Conservation (phyloP, 2,113 vertebrate species). For the Alouatta palliata region DNA sequence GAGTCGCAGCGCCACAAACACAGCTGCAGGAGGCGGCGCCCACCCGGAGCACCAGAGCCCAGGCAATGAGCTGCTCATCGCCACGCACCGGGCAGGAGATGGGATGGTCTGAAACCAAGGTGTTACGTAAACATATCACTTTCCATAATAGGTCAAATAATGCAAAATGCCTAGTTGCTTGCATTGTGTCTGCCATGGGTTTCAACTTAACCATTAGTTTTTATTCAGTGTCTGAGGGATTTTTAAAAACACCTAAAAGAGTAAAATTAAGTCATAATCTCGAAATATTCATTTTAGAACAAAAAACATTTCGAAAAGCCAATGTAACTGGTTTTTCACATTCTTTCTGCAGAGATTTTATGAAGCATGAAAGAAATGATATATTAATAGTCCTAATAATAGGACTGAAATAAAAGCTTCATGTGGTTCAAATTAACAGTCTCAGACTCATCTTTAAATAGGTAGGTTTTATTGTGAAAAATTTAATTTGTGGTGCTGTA, state of each 20-base stretch:
- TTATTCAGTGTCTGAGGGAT: background rate
- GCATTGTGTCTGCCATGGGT: background rate
- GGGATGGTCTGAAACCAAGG: no score
- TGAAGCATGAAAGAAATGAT: background rate
- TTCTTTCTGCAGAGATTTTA: conserved; percentile 25
- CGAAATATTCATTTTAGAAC: background rate
- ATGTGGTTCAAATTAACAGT: conserved; percentile 57
- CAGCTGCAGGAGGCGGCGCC: accelerated
- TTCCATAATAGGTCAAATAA: no score
- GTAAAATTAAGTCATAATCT: background rate
- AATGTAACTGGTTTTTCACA: background rate
- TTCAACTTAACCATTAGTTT: background rate
- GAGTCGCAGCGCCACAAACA: accelerated
- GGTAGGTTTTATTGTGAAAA: conserved; percentile 79
- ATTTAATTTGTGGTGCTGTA: conserved; percentile 81
- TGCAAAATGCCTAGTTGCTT: background rate
- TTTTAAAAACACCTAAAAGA: background rate
- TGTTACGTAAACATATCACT: background rate
- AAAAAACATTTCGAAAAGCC: background rate
- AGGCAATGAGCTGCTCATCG: background rate
- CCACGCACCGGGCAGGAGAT: background rate
- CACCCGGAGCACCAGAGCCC: accelerated
- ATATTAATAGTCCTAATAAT: background rate
- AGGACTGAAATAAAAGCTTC: conserved; percentile 63
- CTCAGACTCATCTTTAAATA: conserved; percentile 60